Evolutionary conservation across 2,797 vertebrate genomes (phyloP), one percentile per base, ranked within the genome.

Genomic region (Diceros bicornis): DNA sequence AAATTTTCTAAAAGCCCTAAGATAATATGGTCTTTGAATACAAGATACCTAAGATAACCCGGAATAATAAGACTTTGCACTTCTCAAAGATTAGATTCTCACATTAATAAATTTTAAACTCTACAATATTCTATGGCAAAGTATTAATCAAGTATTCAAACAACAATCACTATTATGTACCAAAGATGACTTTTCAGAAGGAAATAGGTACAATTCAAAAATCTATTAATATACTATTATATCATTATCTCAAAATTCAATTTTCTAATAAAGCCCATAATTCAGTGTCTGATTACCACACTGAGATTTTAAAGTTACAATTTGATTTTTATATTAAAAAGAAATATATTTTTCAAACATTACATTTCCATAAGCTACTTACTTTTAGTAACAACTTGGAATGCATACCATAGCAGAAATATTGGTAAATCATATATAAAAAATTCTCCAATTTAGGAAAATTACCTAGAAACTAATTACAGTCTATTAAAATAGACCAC

Each of bases 131-230:
- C 34, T 55, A 79, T 12, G 7, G 27, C 21, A 81, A 93, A 91
- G 82, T n/a, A n/a, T 69, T 34, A 69, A 18, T 79, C 62, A 87
- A 85, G 21, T 82, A 92, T 71, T 81, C 25, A 85, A 78, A 89
- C 10, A 94, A 27, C 21, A 87, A 94, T 59, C 44, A 93, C 14
- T 66, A 4, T 47, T 72, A 72, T 37, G 23, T 79, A 86, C 7
- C 85, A 75, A 88, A 27, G 37, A 86, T 41, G 37, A 82, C 44
- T 94, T 94, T 95, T 93, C 92, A 96, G 44, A 95, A 62, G 47
- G 6, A 96, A 89, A 83, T 7, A 72, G 27, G 2, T 50, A 86
- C 6, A 91, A 88, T 44, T 75, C 0, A 71, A 88, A 90, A 75
- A 75, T 59, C 14, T 62, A 88, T 55, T 75, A 91, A 87, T 75